Evolutionary conservation across 2,797 vertebrate species (phyloP), one percentile per base, ranked within the genome.

Genomic region (Cyprinella venusta): DNA sequence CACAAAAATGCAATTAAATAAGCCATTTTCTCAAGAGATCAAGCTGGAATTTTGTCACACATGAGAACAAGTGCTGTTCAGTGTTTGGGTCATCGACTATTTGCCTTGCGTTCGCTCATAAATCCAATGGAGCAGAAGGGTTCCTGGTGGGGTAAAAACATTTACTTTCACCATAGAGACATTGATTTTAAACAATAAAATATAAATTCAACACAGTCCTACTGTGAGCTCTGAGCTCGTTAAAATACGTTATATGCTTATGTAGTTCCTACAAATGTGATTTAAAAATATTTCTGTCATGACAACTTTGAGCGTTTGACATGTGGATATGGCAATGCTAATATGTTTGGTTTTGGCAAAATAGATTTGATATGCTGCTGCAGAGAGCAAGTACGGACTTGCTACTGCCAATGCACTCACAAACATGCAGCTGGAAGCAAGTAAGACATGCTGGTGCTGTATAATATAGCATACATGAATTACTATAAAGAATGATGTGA

Each of bases 11-110:
- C 24, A 16, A 81, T 42, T 33, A 50, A 80, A 75, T 9, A 67
- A 56, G 79, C 63, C 61, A 33, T 81, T 84, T 81, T 68, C 69
- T 69, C 40, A 38, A 86, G 16, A 36, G 71, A 7, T n/a, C 42
- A 38, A 72, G 69, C 48, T 74, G 64, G 12, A 56, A 68, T 45
- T 33, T 52, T 76, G 48, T 67, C 52, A 81, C 59, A 61, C 18
- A 26, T 52, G 50, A 59, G 64, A 80, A 76, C 67, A 68, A 81
- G 78, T 40, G 18, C 8, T 8, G 6, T 68, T 84, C n/a, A 33
- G 26, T 45, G 56, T 15, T 45, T 64, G 56, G 38, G 45, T 48
- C 10, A 36, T 7, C 7, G 15, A 38, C 15, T 9, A 52, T 50
- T 70, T 81, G 19, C 15, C 33, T 19, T 21, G 8, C 36, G 71